Evolutionary conservation across 2,113 vertebrate species (phyloP).

Genomic region (Chiloscyllium plagiosum): DNA sequence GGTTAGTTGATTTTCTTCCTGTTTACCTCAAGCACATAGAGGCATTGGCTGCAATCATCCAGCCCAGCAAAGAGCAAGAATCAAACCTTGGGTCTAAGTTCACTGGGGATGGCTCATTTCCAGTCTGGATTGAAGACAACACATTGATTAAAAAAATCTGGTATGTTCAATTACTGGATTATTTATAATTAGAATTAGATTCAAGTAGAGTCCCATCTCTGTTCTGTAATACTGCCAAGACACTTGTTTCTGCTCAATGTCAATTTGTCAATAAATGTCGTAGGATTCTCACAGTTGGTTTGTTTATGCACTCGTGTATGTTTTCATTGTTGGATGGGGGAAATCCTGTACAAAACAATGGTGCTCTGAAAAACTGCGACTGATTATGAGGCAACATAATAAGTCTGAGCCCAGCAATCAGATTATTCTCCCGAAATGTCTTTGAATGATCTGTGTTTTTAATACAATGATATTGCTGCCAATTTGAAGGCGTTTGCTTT

Average conservation of each 20-base stretch:
- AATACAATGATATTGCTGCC: background rate
- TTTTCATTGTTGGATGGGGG: background rate
- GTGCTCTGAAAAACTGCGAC: background rate
- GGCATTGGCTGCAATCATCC: background rate
- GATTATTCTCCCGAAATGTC: conserved; percentile 22
- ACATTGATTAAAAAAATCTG: background rate
- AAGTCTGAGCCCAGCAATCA: conserved; percentile 4
- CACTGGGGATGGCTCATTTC: background rate
- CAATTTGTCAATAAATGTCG: background rate
- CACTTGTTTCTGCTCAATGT: background rate
- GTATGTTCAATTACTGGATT: background rate
- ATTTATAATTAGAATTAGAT: background rate
- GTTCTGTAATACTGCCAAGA: background rate
- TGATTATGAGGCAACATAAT: background rate
- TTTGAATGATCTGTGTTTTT: background rate
- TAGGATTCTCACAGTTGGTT: background rate
- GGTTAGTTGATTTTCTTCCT: background rate
- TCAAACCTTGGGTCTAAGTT: background rate
- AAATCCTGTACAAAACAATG: background rate
- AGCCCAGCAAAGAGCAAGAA: background rate
- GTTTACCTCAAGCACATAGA: background rate
- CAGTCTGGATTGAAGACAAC: background rate
- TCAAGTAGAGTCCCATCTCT: background rate
- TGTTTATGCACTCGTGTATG: background rate
- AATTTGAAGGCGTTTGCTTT: background rate